These are phyloP conservation scores for Mormyrus hasselquistii DNA, from an alignment of 2,797 vertebrate species.

Conservation along the genomic window DNA sequence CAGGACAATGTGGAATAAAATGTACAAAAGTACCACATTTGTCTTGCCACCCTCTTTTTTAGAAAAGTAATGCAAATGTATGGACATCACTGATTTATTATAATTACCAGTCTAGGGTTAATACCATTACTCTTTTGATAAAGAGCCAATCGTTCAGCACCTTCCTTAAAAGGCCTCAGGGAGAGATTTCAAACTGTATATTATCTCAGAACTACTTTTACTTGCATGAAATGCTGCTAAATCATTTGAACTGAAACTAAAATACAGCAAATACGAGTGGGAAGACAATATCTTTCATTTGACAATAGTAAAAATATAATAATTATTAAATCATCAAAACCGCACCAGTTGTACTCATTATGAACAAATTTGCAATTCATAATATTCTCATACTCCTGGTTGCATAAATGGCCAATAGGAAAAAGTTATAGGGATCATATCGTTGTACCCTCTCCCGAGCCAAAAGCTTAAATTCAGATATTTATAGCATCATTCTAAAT, in stretches of 20 bases:
- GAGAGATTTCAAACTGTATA: not conserved
- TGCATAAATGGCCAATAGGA: not conserved
- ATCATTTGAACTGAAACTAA: not conserved
- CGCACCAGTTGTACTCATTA: not conserved
- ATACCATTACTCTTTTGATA: not conserved
- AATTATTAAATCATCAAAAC: not conserved
- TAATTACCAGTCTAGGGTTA: not conserved
- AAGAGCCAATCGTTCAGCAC: not conserved
- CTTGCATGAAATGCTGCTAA: not conserved
- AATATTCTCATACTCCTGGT: not conserved
- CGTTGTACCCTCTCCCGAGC: not conserved
- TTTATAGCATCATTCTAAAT: not conserved
- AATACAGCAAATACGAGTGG: not conserved
- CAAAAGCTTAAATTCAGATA: not conserved
- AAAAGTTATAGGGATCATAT: not conserved
- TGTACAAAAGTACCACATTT: not conserved
- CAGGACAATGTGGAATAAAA: not conserved
- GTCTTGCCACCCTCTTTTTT: not conserved
- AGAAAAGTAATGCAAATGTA: not conserved
- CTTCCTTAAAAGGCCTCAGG: not conserved
- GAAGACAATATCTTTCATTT: not conserved
- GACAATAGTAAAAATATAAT: not conserved
- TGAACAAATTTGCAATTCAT: not conserved
- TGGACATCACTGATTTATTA: not conserved
- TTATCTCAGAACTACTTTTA: not conserved